Base-by-base conservation (phyloP, 2,113 vertebrate genomes). In the Oncorhynchus nerka region DNA sequence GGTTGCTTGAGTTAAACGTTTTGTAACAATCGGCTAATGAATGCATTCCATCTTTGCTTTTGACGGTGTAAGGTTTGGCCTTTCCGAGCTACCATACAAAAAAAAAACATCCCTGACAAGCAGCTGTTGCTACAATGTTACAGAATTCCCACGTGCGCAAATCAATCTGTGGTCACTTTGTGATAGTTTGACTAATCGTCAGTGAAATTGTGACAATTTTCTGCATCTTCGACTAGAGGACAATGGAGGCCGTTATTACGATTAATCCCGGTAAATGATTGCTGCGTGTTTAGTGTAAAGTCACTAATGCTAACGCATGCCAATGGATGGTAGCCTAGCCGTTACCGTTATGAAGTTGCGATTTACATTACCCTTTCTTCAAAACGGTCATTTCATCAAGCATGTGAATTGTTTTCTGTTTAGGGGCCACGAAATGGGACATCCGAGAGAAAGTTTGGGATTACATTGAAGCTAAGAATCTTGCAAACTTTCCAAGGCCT, bases 401-500 rank as follows among this genome's bases (percentile, higher is more conserved):
- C 66, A 68, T 74, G 34, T 69, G 65, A 4, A 73, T 7, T 57
- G 6, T 76, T 76, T 71, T 68, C 39, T 22, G 26, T 39, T 0
- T 77, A 94, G 96, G 90, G 19, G 83, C 84, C 39, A 90, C 91
- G n/a, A 98, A 98, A 74, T 85, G 92, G 93, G 94, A 95, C 71
- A 92, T 99, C 57, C 96, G 97, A 9, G 83, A 95, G 61, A 93
- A 89, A 81, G 90, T 98, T 30, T 98, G 97, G 97, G 94, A 95
- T 85, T 94, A 95, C 86, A 94, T 99, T 74, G 97, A 99, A 79
- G 85, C 90, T 1, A 92, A 93, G 0, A 93, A 97, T 9, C 79
- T 99, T 84, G 97, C 97, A 7, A 95, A 95, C 15, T 97, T 96
- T 45, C 97, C 97, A 6, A 92, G 96, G 71, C 97, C 97, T 4